Evolutionary conservation across 2,113 vertebrate genomes (phyloP).

Genomic region (Ptilorrhoa leucosticta): DNA sequence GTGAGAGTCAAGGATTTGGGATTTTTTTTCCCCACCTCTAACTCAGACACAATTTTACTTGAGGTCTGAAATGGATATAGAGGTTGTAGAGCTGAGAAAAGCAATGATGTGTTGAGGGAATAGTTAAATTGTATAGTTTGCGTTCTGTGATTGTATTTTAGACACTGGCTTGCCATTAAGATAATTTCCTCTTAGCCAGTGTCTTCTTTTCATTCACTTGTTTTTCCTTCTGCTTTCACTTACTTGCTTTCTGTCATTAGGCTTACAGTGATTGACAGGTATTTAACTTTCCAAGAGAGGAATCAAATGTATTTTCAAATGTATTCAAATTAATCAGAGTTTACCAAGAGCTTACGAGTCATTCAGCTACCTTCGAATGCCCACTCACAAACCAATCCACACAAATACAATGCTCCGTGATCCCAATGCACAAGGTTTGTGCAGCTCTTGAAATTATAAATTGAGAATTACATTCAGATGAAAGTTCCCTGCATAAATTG

Average conservation of each 20-base stretch:
- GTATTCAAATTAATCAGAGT: background rate
- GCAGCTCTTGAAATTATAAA: slow-evolving; percentile 15
- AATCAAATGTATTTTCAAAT: background rate
- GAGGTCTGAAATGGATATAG: background rate
- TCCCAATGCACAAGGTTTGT: background rate
- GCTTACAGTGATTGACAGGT: background rate
- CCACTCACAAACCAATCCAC: background rate
- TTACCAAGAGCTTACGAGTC: background rate
- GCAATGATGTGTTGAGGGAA: background rate
- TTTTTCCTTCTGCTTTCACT: background rate
- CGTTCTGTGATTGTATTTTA: background rate
- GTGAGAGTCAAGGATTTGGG: background rate
- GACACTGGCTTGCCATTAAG: background rate
- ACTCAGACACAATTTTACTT: background rate
- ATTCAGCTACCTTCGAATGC: background rate
- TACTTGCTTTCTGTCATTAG: background rate
- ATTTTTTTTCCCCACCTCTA: background rate
- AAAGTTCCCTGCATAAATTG: background rate
- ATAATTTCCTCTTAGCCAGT: background rate
- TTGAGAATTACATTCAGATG: background rate
- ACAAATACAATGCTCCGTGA: background rate
- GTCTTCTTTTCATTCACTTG: background rate
- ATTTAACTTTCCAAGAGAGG: background rate
- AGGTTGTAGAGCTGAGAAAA: background rate
- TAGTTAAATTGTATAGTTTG: background rate